These are phyloP conservation scores for Boulengeromyrus knoepffleri DNA, from an alignment of 2,113 vertebrate genomes.

Conservation along the genomic window DNA sequence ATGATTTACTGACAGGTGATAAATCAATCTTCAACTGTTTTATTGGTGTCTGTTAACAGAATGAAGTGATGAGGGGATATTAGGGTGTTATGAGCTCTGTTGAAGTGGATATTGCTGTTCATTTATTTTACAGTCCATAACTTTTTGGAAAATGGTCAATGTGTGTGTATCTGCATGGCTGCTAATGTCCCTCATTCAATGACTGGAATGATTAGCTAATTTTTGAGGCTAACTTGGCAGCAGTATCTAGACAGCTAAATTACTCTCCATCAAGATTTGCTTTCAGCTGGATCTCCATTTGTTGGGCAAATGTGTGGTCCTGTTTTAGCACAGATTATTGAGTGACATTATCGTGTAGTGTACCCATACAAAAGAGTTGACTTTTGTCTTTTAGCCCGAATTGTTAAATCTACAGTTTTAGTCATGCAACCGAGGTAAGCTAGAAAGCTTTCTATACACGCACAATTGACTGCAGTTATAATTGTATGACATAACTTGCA, in stretches of 20 bases:
- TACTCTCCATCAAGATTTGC: not conserved
- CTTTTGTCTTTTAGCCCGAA: not conserved
- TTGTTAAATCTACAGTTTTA: not conserved
- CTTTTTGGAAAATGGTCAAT: not conserved
- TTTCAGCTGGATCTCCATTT: not conserved
- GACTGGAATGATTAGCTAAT: not conserved
- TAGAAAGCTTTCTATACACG: not conserved
- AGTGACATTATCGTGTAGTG: not conserved
- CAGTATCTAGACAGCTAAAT: not conserved
- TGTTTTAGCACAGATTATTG: not conserved
- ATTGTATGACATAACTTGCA: not conserved
- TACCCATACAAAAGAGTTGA: not conserved
- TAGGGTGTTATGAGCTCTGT: not conserved
- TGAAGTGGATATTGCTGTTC: not conserved
- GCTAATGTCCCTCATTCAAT: not conserved
- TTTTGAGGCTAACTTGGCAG: not conserved
- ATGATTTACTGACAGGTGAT: not conserved
- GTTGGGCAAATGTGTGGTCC: not conserved
- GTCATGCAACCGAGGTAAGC: not conserved
- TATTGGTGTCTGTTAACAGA: not conserved
- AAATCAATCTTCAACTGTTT: slow-evolving; percentile 1
- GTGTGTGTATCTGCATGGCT: not conserved
- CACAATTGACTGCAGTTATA: not conserved
- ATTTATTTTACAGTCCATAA: slow-evolving; percentile 19
- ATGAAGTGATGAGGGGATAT: not conserved